Evolutionary conservation across 2,888 invertebrate species (phyloP).

Genomic region (Syrista parreyssii): DNA sequence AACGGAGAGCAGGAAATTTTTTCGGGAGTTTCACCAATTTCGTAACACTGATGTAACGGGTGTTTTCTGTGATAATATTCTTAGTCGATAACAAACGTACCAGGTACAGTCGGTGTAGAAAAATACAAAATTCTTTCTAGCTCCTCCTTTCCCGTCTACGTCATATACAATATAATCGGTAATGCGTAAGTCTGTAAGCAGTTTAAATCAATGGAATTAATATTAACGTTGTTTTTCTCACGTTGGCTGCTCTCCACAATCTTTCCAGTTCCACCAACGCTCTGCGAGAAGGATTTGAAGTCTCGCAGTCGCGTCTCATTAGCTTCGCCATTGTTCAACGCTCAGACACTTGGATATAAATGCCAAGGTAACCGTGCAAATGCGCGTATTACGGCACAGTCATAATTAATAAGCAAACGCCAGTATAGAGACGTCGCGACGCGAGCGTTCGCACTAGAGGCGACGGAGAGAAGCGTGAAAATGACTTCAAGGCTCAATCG

Average conservation of each 20-base stretch:
- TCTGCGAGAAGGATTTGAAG: not conserved
- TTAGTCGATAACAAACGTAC: not conserved
- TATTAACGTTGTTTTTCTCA: not conserved
- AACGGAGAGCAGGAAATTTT: not conserved
- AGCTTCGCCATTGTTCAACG: slow-evolving; percentile 53
- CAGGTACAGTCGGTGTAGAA: not conserved
- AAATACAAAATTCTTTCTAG: not conserved
- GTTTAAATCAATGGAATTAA: not conserved
- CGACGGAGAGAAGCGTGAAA: not conserved
- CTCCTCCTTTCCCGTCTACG: not conserved
- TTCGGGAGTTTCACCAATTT: not conserved
- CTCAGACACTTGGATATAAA: slow-evolving; percentile 55
- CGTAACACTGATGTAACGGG: not conserved
- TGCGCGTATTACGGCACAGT: slow-evolving; percentile 14
- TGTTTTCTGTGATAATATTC: not conserved
- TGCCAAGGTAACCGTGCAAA: slow-evolving; percentile 51
- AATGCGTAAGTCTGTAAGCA: not conserved
- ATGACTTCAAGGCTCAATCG: slow-evolving; percentile 12
- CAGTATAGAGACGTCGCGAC: not conserved
- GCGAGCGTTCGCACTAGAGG: not conserved
- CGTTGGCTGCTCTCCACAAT: not conserved
- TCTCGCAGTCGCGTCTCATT: slow-evolving; percentile 45
- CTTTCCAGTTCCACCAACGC: not conserved
- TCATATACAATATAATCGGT: not conserved
- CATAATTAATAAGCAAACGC: slow-evolving; percentile 47